Evolutionary conservation across 2,888 invertebrate species (phyloP).

Genomic region (Byasa hedistus): DNA sequence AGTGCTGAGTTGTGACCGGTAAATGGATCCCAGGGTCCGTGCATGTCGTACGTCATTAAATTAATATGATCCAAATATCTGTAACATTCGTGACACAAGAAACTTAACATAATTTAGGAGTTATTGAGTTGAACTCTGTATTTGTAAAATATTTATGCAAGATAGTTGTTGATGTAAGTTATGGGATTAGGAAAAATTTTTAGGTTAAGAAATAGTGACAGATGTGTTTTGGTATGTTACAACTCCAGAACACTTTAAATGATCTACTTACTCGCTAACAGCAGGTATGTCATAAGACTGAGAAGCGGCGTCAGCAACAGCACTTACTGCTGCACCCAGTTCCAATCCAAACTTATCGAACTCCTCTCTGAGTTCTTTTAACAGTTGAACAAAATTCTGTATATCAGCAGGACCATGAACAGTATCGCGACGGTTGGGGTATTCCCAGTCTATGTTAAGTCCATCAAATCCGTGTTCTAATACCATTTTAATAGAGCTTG

Average conservation of each 20-base stretch:
- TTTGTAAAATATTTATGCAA: too few relatives aligned
- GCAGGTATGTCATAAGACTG: constrained; percentile 81
- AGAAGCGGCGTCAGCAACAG: constrained; percentile 68
- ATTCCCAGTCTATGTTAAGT: constrained; percentile 87
- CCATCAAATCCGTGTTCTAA: constrained; percentile 83
- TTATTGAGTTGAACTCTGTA: too few relatives aligned
- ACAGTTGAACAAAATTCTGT: constrained; percentile 72
- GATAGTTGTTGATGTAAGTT: too few relatives aligned
- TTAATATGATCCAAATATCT: constrained; percentile 83
- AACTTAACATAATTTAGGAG: too few relatives aligned
- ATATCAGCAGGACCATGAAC: constrained; percentile 66
- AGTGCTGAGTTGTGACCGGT: constrained; percentile 86
- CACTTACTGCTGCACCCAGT: constrained; percentile 81
- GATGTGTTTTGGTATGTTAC: too few relatives aligned
- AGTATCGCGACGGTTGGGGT: constrained; percentile 80
- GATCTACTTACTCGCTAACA: constrained; percentile 68
- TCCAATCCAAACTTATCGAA: constrained; percentile 76
- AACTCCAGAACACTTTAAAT: not conserved
- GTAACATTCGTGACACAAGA: not conserved
- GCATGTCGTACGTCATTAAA: constrained; percentile 87
- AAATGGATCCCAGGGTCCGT: constrained; percentile 83
- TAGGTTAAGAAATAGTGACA: too few relatives aligned
- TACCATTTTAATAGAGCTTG: constrained; percentile 77
- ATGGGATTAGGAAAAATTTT: too few relatives aligned
- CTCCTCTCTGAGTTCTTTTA: constrained; percentile 77